Evolutionary conservation across 2,797 vertebrate species (phyloP), one percentile per base, ranked within the genome.

Genomic region (Falco rusticolus): DNA sequence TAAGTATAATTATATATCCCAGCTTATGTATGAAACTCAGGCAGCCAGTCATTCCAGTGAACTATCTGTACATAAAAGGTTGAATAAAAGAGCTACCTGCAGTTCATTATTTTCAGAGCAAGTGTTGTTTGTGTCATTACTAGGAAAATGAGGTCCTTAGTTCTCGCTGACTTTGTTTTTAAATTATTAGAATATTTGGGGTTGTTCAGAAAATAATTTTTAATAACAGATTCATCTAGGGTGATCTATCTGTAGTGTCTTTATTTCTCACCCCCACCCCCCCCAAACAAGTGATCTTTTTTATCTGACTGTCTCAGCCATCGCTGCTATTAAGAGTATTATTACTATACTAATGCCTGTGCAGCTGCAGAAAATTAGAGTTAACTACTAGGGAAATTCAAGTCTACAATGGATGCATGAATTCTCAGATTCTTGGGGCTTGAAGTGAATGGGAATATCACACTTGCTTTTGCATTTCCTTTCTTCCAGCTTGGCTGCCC

Each of bases 321-420:
- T 90, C 78, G 59, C 72, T 93, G 65, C 31, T 90, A 89, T 95
- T 97, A 95, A 43, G 71, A 85, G 54, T 61, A 89, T 97, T 96
- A 96, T 96, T 93, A 69, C 78, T 93, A 39, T 51, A 88, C 76
- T 96, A 95, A 96, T 87, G 71, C 51, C 93, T 94, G 65, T 91
- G 91, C 94, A 97, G 96, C 94, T 97, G 94, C 95, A 96, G 93
- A 97, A 96, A 96, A 97, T 97, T 95, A 95, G 84, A 96, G 76
- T 70, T 96, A 96, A 85, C 90, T 93, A 81, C 80, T 8, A 41
- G 93, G 93, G 93, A 97, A 96, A 96, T 96, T 93, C 72, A 87
- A 59, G 68, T 69, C 80, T 89, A 92, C 90, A 93, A 89, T 63
- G 56, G 78, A 96, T 59, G 48, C 77, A 88, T 89, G 93, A 96